Base-by-base conservation (phyloP, 2,797 vertebrate species). In the Esox masquinongy region DNA sequence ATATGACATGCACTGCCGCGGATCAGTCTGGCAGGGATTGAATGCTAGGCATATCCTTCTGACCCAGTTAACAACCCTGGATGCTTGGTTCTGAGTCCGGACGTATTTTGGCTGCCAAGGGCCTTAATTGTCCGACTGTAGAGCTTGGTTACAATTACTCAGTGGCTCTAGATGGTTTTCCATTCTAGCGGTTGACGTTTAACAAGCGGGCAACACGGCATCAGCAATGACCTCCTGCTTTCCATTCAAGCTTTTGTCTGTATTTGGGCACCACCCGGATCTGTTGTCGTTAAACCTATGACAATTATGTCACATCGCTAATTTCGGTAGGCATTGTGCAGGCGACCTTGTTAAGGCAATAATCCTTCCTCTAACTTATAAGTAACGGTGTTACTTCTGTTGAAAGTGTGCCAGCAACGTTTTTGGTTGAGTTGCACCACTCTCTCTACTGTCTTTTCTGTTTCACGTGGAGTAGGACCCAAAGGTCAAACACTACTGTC, bases 1-100 rank as follows among this genome's bases (percentile, higher is more conserved):
- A 83, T 31, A 83, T 39, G 79, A 82, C 92, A 93, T 93, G 91
- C 90, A 88, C 80, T 80, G 80, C 80, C 79, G 68, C 82, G 83
- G 80, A 77, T 74, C 51, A 70, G 75, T 79, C 80, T 70, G 61
- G 79, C 72, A 75, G 53, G 71, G 74, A 73, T 76, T 59, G 29
- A n/a, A 14, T 43, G 67, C 64, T 72, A 72, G 66, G 77, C 56
- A 71, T 84, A 78, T 59, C 56, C 73, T 26, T 14, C 71, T 68
- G 56, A 74, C 50, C 79, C 17, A 51, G 15, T 53, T 50, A n/a
- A 34, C 77, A 66, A 71, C 36, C 56, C 73, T 72, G 22, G 69
- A 22, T 43, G 70, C 77, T 29, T 61, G 53, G 51, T 53, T 56
- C 59, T 19, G 26, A 49, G 70, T 71, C 51, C 68, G 64, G 34